Base-by-base conservation (phyloP, 2,888 invertebrate genomes). In the Chrysomela aeneicollis region DNA sequence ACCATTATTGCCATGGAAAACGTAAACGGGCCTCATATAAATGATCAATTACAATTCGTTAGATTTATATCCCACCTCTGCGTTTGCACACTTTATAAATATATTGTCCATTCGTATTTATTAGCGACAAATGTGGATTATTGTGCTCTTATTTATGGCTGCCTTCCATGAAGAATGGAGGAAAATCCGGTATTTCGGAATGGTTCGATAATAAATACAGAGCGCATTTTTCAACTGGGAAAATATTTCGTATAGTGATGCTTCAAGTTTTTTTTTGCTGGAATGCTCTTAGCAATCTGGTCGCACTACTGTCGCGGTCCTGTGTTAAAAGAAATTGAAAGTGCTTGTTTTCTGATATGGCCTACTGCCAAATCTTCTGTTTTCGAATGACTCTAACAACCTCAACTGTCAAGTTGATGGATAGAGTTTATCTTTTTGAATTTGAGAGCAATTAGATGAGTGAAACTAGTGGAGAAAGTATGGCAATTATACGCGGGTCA, bases 21-120 rank as follows among this genome's bases (percentile, higher is more conserved):
- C 65, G 66, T 67, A 64, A 76, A 77, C 75, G 76, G 74, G 72
- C 53, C 74, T 69, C 68, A 71, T 70, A 71, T 71, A 72, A 70
- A 73, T 73, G 74, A 75, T 74, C 73, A 75, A 75, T 75, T 76
- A 73, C 73, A 74, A 76, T 76, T 74, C 71, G 70, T 62, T 68
- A 67, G 72, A 72, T 74, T 74, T 74, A 73, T 72, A 61, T 66
- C 63, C n/a, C 50, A 67, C 67, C 64, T 67, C 62, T 62, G 54
- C 64, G 70, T 64, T 70, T 67, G 63, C 66, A 53, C 63, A 63
- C 61, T 66, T 67, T 66, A 63, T 63, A 67, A 63, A 60, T 63
- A 67, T 65, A 63, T 61, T 65, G 64, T 63, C 61, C 59, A 61
- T 63, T 59, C 49, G 61, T 68, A 65, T 68, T 65, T 65, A 68